Evolutionary conservation across 2,797 vertebrate genomes (phyloP).

Genomic region (Thripadectes ignobilis): DNA sequence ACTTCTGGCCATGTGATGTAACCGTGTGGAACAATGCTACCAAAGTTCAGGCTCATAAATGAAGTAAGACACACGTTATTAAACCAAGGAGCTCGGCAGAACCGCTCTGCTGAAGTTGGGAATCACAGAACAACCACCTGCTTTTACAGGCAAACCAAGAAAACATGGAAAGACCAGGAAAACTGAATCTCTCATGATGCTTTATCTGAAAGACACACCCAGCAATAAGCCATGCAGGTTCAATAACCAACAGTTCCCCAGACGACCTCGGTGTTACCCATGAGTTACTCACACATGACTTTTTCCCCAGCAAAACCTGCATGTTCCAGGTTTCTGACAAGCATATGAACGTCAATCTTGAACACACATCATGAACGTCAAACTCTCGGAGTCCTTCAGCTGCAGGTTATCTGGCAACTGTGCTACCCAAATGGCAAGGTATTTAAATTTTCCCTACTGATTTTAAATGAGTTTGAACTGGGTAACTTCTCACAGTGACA

Average conservation of each 20-base stretch:
- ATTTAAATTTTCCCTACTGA: not conserved
- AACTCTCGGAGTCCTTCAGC: not conserved
- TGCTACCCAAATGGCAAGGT: not conserved
- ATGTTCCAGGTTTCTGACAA: not conserved
- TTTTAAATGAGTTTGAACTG: not conserved
- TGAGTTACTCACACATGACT: accelerated
- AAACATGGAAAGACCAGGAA: not conserved
- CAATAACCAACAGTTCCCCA: accelerated
- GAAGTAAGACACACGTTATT: not conserved
- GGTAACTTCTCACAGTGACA: not conserved
- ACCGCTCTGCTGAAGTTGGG: not conserved
- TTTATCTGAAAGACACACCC: not conserved
- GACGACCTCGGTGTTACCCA: accelerated
- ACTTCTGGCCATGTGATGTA: not conserved
- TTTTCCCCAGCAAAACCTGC: not conserved
- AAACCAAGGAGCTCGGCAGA: not conserved
- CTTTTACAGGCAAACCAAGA: not conserved
- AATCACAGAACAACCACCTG: not conserved
- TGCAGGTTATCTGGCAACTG: not conserved
- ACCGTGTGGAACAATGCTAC: not conserved
- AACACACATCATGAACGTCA: not conserved
- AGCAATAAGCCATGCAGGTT: not conserved
- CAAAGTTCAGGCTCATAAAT: slow-evolving; percentile 4
- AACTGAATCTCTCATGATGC: accelerated
- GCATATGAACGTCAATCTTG: not conserved